Conservation (phyloP, 2,888 invertebrate species). For the Tetheella fluctuosa region DNA sequence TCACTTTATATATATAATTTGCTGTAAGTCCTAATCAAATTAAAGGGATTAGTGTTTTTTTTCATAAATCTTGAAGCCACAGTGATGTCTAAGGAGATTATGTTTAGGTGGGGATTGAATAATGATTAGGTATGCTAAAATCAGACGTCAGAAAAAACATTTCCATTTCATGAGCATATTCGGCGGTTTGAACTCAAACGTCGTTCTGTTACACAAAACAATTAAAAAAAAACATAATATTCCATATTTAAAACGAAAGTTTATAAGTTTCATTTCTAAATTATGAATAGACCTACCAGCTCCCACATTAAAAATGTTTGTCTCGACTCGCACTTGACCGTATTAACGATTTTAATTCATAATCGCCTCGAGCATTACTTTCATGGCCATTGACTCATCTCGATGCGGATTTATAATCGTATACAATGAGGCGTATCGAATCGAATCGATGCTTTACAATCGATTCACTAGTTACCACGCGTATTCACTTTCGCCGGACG, state of each 20-base stretch:
- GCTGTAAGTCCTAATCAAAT: too few relatives aligned
- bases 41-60: too few relatives aligned
- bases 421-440: constrained; percentile 50
- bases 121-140: too few relatives aligned
- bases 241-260: not conserved
- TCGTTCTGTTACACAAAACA: too few relatives aligned
- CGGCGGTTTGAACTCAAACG: too few relatives aligned
- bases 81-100: too few relatives aligned
- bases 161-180: too few relatives aligned
- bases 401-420: constrained; percentile 58
- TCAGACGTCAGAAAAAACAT: too few relatives aligned
- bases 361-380: constrained; percentile 35
- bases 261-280: not conserved
- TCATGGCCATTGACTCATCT: constrained; percentile 24
- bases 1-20: not conserved
- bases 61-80: too few relatives aligned
- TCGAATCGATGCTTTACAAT: constrained; percentile 55
- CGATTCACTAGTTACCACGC: constrained; percentile 40
- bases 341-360: not conserved
- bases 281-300: not conserved
- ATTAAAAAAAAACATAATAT: too few relatives aligned
- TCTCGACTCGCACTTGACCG: constrained; percentile 4
- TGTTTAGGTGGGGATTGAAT: too few relatives aligned
- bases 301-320: not conserved
- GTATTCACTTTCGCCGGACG: constrained; percentile 52